Evolutionary conservation across 2,797 vertebrate genomes (phyloP).

Genomic region (Lateolabrax maculatus): DNA sequence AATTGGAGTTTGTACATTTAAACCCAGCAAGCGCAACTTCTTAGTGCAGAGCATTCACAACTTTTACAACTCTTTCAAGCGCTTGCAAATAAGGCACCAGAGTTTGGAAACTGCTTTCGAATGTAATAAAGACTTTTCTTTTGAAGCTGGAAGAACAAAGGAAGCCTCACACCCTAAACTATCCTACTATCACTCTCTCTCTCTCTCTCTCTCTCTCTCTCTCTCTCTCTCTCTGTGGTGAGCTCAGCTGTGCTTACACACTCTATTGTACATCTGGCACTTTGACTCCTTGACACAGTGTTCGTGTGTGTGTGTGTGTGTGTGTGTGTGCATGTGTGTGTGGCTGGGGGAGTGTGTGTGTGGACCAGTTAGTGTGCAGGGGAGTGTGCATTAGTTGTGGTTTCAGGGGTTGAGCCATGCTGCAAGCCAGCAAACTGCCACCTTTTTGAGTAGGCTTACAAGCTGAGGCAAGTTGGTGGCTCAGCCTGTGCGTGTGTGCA

Average conservation of each 20-base stretch:
- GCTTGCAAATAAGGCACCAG: conserved; percentile 46
- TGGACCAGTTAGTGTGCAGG: conserved; percentile 4
- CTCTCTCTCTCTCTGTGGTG: conserved; percentile 60
- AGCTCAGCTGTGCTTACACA: conserved; percentile 60
- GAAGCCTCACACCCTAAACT: conserved; percentile 51
- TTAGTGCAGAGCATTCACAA: conserved; percentile 36
- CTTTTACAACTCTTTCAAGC: conserved; percentile 68
- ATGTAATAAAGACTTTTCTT: conserved; percentile 65
- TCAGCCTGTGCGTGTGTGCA: conserved; percentile 27
- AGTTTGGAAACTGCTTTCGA: conserved; percentile 54
- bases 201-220: conserved; percentile 64
- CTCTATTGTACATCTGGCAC: conserved; percentile 77
- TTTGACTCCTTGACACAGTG: conserved; percentile 65
- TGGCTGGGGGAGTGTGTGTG: background rate
- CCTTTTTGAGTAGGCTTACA: conserved; percentile 58
- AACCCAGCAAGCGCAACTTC: conserved; percentile 11
- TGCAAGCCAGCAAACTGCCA: conserved; percentile 56
- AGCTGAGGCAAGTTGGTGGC: conserved; percentile 62
- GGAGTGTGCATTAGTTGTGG: conserved; percentile 29
- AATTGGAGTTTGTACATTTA: conserved; percentile 12
- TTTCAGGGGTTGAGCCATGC: conserved; percentile 38
- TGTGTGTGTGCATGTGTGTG: conserved; percentile 22
- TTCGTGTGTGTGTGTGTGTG: conserved; percentile 33
- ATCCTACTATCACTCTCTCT: conserved; percentile 58
- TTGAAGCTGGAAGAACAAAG: conserved; percentile 78